phyloP scores from a whole-genome alignment of 92 coral and sea anemone genomes.

The Metridium senile region DNA sequence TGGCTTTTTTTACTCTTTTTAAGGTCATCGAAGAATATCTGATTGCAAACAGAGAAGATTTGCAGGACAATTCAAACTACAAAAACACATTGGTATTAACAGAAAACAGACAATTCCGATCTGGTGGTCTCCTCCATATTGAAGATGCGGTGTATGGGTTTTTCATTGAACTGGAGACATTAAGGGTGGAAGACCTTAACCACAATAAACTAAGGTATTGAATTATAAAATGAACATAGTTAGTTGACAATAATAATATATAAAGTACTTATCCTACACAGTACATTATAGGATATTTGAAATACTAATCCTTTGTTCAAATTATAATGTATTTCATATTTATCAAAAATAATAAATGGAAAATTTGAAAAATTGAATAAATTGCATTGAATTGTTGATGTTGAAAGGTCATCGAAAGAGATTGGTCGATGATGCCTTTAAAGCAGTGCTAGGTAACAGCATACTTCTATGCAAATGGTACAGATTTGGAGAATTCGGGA shows the following conservation, averaged over 20 bases:
- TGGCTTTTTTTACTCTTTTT: too few species aligned
- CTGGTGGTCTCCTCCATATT: constrained; percentile 28
- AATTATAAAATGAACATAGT: too few species aligned
- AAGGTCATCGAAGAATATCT: constrained; percentile 13
- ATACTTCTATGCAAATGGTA: constrained; percentile 20
- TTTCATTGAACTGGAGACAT: constrained; percentile 10
- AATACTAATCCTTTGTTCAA: too few species aligned
- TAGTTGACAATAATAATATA: too few species aligned
- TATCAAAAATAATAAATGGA: too few species aligned
- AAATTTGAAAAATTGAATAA: too few species aligned
- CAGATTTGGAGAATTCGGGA: too few species aligned
- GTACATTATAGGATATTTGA: too few species aligned
- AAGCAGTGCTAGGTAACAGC: neutral
- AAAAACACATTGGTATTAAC: constrained; percentile 36
- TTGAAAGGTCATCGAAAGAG: too few species aligned
- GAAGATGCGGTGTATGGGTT: constrained; percentile 24
- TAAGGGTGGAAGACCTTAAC: constrained; percentile 18
- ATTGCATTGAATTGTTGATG: too few species aligned
- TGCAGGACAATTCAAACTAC: neutral
- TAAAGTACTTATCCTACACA: too few species aligned
- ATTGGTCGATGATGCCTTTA: neutral
- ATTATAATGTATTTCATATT: too few species aligned
- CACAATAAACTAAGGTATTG: constrained; percentile 6
- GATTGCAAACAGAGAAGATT: constrained; percentile 17
- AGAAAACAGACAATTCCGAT: constrained; percentile 31